A percentile compares a stretch with the other conserved stretches of the same genome.
Evolutionary conservation across 2,888 invertebrate species (phyloP).

Genomic region (Actias luna): DNA sequence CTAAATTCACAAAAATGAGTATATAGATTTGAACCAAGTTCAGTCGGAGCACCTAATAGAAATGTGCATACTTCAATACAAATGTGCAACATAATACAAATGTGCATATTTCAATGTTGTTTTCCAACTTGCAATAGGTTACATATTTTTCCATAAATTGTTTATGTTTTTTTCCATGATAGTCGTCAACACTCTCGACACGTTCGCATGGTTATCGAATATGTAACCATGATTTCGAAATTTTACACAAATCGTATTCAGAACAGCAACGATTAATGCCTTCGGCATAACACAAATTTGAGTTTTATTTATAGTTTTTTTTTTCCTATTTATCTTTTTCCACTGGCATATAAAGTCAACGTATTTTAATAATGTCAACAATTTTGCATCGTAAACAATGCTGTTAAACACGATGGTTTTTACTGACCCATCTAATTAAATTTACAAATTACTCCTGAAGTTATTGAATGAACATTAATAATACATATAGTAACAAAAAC

Average conservation of each 20-base stretch:
- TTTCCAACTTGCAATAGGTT: background rate
- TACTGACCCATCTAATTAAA: background rate
- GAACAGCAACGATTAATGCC: background rate
- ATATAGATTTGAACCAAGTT: background rate
- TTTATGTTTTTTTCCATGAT: background rate
- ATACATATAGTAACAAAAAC: background rate
- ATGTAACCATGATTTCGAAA: background rate
- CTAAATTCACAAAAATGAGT: no score
- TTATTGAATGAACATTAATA: conserved; percentile 5
- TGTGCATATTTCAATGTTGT: background rate
- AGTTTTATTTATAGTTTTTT: background rate
- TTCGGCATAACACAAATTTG: background rate
- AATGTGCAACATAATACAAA: background rate
- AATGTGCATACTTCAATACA: background rate
- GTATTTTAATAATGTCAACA: background rate
- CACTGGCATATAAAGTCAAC: background rate
- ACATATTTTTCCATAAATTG: background rate
- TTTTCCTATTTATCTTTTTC: background rate
- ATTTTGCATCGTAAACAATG: background rate
- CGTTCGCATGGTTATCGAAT: background rate
- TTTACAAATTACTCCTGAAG: background rate
- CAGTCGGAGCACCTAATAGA: background rate
- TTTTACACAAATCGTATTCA: background rate
- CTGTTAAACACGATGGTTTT: background rate
- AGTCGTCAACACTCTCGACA: background rate